Evolutionary conservation across 2,888 invertebrate species (phyloP).

Genomic region (Drosophila sordidapex): DNA sequence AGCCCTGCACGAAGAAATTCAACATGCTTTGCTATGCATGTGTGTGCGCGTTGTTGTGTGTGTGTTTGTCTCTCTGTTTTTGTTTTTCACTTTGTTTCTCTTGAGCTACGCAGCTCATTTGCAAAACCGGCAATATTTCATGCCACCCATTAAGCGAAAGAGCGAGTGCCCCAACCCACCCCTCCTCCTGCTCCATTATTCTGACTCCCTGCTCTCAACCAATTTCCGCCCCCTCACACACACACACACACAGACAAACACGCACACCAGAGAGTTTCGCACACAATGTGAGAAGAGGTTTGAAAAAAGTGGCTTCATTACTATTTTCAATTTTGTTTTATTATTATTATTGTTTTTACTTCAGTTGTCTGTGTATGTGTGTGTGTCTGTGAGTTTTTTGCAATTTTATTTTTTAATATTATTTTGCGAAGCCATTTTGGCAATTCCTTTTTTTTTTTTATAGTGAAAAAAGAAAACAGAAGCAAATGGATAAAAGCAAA

Average conservation of each 20-base stretch:
- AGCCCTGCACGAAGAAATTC: constrained; percentile 23
- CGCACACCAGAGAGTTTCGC: constrained; percentile 34
- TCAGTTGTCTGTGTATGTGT: constrained; percentile 21
- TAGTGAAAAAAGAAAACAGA: constrained; percentile 34
- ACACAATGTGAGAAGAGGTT: constrained; percentile 23
- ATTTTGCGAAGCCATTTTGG: constrained; percentile 58
- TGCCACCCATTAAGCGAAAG: constrained; percentile 71
- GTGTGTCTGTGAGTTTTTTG: constrained; percentile 43
- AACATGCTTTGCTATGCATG: constrained; percentile 19
- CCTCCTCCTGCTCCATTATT: not conserved
- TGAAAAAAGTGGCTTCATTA: constrained; percentile 79
- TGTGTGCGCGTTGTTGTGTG: constrained; percentile 8
- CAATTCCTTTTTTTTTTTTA: constrained; percentile 39
- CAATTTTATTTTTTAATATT: constrained; percentile 71
- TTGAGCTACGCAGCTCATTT: constrained; percentile 72
- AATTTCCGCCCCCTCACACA: constrained; percentile 74
- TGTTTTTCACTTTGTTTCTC: constrained; percentile 46
- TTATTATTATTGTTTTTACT: constrained; percentile 63
- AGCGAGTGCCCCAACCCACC: not conserved
- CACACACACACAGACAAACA: constrained; percentile 28
- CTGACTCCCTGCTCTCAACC: constrained; percentile 19
- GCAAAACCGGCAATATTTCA: constrained; percentile 76
- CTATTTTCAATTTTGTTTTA: constrained; percentile 83
- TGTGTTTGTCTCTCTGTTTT: constrained; percentile 20
- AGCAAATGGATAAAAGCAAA: constrained; percentile 11